phyloP scores from a whole-genome alignment of 2,113 vertebrate species.

The Pedionomus torquatus region DNA sequence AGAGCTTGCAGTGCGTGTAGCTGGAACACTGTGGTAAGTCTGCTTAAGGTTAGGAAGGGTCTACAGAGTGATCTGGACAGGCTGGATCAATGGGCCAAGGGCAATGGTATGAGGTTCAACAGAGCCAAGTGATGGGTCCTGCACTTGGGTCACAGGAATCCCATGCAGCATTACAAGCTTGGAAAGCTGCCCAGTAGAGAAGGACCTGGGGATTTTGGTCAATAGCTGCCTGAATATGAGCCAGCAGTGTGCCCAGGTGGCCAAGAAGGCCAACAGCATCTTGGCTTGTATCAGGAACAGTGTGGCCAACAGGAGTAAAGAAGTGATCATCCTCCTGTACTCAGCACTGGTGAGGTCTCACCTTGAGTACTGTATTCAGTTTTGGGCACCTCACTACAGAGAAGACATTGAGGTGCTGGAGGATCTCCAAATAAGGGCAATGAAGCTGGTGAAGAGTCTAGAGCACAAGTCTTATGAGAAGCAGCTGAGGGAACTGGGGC shows the following conservation, averaged over 20 bases:
- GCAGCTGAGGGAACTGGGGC: not conserved
- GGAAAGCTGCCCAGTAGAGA: not conserved
- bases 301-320: not conserved
- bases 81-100: not conserved
- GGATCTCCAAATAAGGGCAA: not conserved
- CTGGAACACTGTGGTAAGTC: accelerated
- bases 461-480: not conserved
- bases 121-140: not conserved
- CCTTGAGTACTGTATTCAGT: not conserved
- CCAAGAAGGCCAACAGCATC: not conserved
- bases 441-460: not conserved
- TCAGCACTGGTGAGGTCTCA: not conserved
- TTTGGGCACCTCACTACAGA: not conserved
- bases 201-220: not conserved
- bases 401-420: not conserved
- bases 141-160: not conserved
- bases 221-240: not conserved
- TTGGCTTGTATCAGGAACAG: not conserved
- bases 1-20: not conserved
- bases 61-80: not conserved
- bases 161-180: not conserved
- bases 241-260: not conserved
- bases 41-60: not conserved
- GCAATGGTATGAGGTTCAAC: not conserved
- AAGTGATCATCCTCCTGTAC: not conserved